Conservation (phyloP, 1,140 invertebrate genomes). For the Ceratina japonica region DNA sequence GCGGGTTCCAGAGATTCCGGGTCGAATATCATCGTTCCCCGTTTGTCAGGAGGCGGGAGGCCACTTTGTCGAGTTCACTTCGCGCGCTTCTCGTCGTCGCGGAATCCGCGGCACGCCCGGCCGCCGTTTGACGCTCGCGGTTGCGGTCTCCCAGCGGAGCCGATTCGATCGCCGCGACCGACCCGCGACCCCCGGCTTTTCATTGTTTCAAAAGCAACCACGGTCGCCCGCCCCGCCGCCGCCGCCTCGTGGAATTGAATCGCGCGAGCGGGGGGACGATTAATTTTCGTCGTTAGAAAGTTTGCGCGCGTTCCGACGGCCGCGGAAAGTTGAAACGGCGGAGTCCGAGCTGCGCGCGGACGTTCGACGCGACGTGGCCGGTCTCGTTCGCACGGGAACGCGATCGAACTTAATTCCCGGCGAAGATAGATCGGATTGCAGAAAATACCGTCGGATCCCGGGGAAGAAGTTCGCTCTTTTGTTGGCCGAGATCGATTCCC, state of each 20-base stretch:
- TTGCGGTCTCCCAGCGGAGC: not conserved
- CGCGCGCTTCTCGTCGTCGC: constrained; percentile 9
- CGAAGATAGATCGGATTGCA: constrained; percentile 56
- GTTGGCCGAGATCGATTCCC: constrained; percentile 49
- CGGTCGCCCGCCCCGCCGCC: too few relatives aligned
- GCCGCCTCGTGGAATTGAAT: not conserved
- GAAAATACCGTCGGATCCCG: constrained; percentile 48
- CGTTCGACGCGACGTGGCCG: too few relatives aligned
- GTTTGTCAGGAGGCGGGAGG: not conserved
- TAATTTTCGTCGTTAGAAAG: constrained; percentile 1
- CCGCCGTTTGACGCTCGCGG: not conserved
- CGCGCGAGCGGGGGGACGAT: not conserved
- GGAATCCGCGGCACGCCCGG: constrained; percentile 25
- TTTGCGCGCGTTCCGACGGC: not conserved
- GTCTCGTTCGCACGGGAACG: not conserved
- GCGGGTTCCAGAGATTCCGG: constrained; percentile 1
- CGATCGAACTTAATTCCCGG: constrained; percentile 47
- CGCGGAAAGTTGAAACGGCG: not conserved
- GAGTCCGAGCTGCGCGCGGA: not conserved
- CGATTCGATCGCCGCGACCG: constrained; percentile 1
- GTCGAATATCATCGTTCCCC: constrained; percentile 49
- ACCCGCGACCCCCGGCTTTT: not conserved
- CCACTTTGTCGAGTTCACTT: constrained; percentile 6
- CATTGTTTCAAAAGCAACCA: too few relatives aligned
- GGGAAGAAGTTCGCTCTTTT: constrained; percentile 41